Evolutionary conservation across 2,113 vertebrate species (phyloP), one percentile per base, ranked within the genome.

Genomic region (Dipodomys stephensi): DNA sequence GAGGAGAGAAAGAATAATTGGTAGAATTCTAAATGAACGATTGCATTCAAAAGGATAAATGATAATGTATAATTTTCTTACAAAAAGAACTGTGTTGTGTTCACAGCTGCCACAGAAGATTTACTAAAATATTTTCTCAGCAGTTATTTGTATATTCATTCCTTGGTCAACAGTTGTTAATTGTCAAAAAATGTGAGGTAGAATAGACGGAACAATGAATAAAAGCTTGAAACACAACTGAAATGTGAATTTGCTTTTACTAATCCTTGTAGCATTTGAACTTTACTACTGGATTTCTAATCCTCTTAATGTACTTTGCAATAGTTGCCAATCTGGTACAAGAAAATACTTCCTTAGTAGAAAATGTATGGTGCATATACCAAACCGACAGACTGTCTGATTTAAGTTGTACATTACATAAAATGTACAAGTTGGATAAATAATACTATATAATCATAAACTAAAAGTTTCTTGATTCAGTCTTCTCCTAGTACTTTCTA

Each of bases 401-500:
- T 57, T 27, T 83, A 39, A 94, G 6, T 72, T 76, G 35, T 65
- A 89, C 20, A 76, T 88, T 44, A 90, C 82, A 68, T 25, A 83
- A 90, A 93, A 95, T 71, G 35, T n/a, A 12, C 64, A 87, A 53
- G 4, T 80, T 69, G 1, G 60, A 10, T 65, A 39, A 82, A 88
- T 7, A 49, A 71, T 69, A 72, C 85, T 27, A 69, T 69, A 74
- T 16, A 49, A 30, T 60, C 87, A 91, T 90, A 85, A 39, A 6
- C 7, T 44, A 20, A 30, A 30, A 88, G 6, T 68, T 30, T 67
- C 35, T 90, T 46, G 12, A 53, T 39, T 88, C 1, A 49, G 35
- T 95, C 90, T 88, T 81, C 96, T 93, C 81, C 78, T 44, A 67
- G 27, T 57, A 95, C 69, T 60, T 0, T 62, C 76, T 90, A 80